Evolutionary conservation across 2,113 vertebrate species (phyloP).

Genomic region (Brienomyrus brachyistius): DNA sequence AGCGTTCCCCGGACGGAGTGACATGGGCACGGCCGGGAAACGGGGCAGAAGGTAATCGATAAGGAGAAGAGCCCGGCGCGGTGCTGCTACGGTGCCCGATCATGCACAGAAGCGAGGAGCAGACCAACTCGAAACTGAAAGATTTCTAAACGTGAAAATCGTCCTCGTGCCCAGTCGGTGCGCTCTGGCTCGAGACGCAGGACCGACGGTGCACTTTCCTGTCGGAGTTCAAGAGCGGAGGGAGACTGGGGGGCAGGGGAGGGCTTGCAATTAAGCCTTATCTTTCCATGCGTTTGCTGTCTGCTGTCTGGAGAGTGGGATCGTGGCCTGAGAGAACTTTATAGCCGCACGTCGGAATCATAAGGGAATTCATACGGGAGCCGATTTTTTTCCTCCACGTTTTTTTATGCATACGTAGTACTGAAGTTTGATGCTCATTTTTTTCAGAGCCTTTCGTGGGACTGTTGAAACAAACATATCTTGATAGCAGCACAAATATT

Average conservation of each 20-base stretch:
- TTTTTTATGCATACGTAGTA: background rate
- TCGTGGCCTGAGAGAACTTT: slow-evolving; percentile 45
- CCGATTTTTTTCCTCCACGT: slow-evolving; percentile 19
- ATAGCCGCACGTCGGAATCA: slow-evolving; percentile 16
- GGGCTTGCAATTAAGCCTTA: slow-evolving; percentile 39
- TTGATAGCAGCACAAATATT: background rate
- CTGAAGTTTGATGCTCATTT: slow-evolving; percentile 16
- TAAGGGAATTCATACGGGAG: background rate
- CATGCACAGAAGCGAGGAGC: background rate
- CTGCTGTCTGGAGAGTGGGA: slow-evolving; percentile 29
- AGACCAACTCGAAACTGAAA: slow-evolving; percentile 15
- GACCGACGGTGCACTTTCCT: slow-evolving; percentile 30
- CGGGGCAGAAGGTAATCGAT: background rate
- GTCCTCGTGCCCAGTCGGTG: slow-evolving; percentile 7
- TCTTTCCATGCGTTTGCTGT: slow-evolving; percentile 31
- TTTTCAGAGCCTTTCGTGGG: background rate
- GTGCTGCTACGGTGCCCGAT: slow-evolving; percentile 16
- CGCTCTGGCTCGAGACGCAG: slow-evolving; percentile 31
- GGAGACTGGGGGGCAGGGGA: slow-evolving; percentile 29
- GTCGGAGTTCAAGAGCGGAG: slow-evolving; percentile 29
- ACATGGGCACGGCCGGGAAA: background rate
- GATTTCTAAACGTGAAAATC: slow-evolving; percentile 24
- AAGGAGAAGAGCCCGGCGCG: background rate
- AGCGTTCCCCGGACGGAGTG: slow-evolving; percentile 4
- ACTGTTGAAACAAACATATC: background rate